These are phyloP conservation scores for Hylaea fasciaria DNA, from an alignment of 2,888 invertebrate genomes.

Conservation along the genomic window DNA sequence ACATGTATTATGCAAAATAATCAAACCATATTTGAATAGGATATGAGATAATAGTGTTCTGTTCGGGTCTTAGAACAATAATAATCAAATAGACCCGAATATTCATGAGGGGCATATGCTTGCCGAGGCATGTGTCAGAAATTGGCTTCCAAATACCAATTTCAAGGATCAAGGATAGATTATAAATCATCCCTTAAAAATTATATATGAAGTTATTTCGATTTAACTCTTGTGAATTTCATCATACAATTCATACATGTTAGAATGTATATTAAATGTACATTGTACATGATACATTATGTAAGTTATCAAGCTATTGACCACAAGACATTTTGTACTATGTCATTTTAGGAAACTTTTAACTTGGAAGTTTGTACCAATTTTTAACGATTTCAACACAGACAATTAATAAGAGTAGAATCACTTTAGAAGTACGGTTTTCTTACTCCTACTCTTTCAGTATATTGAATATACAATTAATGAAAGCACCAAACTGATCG, in stretches of 20 bases:
- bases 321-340: conserved; percentile 8
- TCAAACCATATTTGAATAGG: conserved; percentile 40
- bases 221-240: too few species aligned
- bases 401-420: background rate
- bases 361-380: conserved; percentile 41
- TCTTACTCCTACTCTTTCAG: background rate
- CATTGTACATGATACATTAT: too few species aligned
- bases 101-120: conserved; percentile 45
- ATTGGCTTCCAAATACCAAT: conserved; percentile 32
- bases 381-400: conserved; percentile 42
- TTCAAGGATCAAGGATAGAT: conserved; percentile 16
- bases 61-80: conserved; percentile 41
- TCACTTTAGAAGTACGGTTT: background rate
- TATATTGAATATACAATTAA: too few species aligned
- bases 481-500: too few species aligned
- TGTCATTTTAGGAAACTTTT: background rate
- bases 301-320: background rate
- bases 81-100: conserved; percentile 42
- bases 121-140: conserved; percentile 36
- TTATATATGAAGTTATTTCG: background rate
- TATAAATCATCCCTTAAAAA: conserved; percentile 21
- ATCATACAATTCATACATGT: too few species aligned
- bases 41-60: conserved; percentile 35
- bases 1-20: conserved; percentile 37
- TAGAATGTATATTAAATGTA: too few species aligned